Evolutionary conservation across 2,888 invertebrate genomes (phyloP), one percentile per base, ranked within the genome.

Genomic region (Caenorhabditis virilis): DNA sequence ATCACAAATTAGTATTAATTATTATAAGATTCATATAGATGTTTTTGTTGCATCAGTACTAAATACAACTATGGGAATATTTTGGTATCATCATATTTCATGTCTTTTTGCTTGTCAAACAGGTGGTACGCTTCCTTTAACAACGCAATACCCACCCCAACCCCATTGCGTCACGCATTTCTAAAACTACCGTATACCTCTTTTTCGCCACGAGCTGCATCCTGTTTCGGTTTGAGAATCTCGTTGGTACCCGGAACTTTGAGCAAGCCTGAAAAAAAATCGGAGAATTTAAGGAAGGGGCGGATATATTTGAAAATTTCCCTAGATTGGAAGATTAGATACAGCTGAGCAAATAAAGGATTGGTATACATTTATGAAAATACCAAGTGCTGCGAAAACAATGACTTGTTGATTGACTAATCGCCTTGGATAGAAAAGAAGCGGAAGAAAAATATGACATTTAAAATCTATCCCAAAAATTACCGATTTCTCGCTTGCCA

Each of bases 401-500:
- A 54, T 53, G 27, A n/a, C n/a, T n/a, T n/a, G n/a, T n/a, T n/a
- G n/a, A n/a, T n/a, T n/a, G n/a, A n/a, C 49, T 63, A 63, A 63
- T 56, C 62, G 57, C 57, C 47, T n/a, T n/a, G n/a, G n/a, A n/a
- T n/a, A n/a, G n/a, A n/a, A n/a, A n/a, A n/a, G n/a, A n/a, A n/a
- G n/a, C n/a, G n/a, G n/a, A n/a, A n/a, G n/a, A n/a, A n/a, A n/a
- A n/a, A n/a, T n/a, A n/a, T n/a, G n/a, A n/a, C n/a, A n/a, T n/a
- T n/a, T n/a, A n/a, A 59, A 36, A 39, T 13, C 16, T 9, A 39
- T 36, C n/a, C n/a, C 18, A 26, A n/a, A 9, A 2, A 51, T 56
- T 46, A 82, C 82, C 82, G 38, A 82, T 80, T 69, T 82, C 79
- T 35, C 80, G 53, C 33, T 77, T 69, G 18, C 79, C 81, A 62